Evolutionary conservation across 2,797 vertebrate species (phyloP), one percentile per base, ranked within the genome.

Genomic region (Taeniopygia guttata): DNA sequence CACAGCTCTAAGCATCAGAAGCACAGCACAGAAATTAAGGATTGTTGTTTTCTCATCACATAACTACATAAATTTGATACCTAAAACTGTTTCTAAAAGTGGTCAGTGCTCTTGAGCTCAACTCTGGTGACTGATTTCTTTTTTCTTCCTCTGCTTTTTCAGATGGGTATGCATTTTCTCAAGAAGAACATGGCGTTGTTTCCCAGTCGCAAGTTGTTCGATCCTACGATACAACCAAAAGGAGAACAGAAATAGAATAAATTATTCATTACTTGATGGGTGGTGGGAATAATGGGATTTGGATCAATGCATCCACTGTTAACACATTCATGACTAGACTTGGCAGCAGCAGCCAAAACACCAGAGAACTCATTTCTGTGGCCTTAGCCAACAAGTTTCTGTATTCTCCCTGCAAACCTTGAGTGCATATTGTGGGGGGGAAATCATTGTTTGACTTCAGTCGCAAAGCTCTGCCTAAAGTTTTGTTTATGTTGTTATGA

Each of bases 81-180:
- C 55, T 63, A 26, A 56, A 80, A 51, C n/a, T 32, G 11, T 59
- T 73, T 27, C 6, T 72, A 11, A 80, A 80, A 89, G 11, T 0
- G 3, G 25, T 22, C 38, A 40, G 32, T 72, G 32, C 12, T 73
- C 48, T 83, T 48, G 49, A 68, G 34, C 51, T 55, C 23, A 10
- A 27, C 42, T 79, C 21, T 13, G 38, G 42, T 79, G 56, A 92
- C 36, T 49, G 17, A 21, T 73, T 40, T 82, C 34, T 59, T 84
- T 62, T 69, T 92, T 49, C 49, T 84, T 78, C 32, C 46, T 96
- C 83, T 97, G 45, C 45, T 94, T 79, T 97, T 97, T 21, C 98
- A 99, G 99, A 99, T 95, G 99, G 99, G 54, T 99, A 99, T 43
- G 99, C 99, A 18, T 99, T 99, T 98, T 99, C 99, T 94, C 99